Evolutionary conservation across 2,113 vertebrate species (phyloP).

Genomic region (Pogona vitticeps): DNA sequence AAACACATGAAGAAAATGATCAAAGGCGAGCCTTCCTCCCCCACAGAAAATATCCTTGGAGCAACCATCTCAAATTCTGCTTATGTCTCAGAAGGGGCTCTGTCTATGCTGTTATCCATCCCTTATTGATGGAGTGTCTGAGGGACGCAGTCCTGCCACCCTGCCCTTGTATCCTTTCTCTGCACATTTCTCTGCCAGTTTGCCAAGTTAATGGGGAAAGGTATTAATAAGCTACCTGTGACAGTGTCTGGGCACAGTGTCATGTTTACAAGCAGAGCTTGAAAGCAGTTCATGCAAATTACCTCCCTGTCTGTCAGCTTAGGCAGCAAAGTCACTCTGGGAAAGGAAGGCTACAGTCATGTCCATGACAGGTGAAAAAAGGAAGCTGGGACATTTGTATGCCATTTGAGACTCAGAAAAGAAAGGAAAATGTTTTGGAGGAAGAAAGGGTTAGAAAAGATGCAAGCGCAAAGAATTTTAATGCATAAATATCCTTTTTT

Average conservation of each 20-base stretch:
- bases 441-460: slow-evolving; percentile 25
- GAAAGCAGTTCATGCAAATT: slow-evolving; percentile 63
- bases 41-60: neutral
- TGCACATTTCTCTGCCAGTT: slow-evolving; percentile 20
- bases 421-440: neutral
- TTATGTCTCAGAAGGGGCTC: neutral
- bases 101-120: neutral
- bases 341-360: slow-evolving; percentile 33
- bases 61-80: neutral
- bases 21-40: neutral
- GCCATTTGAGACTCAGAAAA: slow-evolving; percentile 1
- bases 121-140: neutral
- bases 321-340: slow-evolving; percentile 21
- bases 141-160: neutral
- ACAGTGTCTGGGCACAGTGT: slow-evolving; percentile 56
- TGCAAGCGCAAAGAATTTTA: neutral
- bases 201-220: slow-evolving; percentile 44
- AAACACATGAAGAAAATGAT: neutral
- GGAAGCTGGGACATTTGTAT: slow-evolving; percentile 30
- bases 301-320: slow-evolving; percentile 42
- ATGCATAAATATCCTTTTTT: neutral
- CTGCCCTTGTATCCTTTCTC: neutral
- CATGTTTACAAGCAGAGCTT: slow-evolving; percentile 61
- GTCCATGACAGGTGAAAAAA: slow-evolving; percentile 40
- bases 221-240: slow-evolving; percentile 48